phyloP scores from a whole-genome alignment of 2,888 invertebrate species.

The Caenorhabditis doughertyi region DNA sequence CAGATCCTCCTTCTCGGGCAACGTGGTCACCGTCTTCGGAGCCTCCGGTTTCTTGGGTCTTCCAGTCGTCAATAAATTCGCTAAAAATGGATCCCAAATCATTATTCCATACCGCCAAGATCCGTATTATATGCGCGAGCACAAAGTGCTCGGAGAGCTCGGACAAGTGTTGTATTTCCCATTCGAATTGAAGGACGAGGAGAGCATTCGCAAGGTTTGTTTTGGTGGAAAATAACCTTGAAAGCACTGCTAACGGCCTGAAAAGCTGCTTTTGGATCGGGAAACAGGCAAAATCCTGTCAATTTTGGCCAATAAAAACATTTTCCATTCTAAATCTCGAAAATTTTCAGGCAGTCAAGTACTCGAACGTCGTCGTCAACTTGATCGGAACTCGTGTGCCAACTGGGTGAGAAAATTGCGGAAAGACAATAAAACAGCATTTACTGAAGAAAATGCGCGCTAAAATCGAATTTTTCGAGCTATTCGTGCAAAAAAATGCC shows the following conservation, averaged over 20 bases:
- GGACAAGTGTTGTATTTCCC: slow-evolving; percentile 86
- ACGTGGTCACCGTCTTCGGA: slow-evolving; percentile 92
- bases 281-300: too few relatives aligned
- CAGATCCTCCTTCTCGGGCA: slow-evolving; percentile 95
- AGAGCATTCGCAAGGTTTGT: slow-evolving; percentile 86
- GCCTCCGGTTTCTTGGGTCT: slow-evolving; percentile 93
- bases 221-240: neutral
- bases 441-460: too few relatives aligned
- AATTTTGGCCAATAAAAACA: neutral
- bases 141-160: slow-evolving; percentile 93
- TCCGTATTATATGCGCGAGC: slow-evolving; percentile 88
- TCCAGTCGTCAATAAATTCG: slow-evolving; percentile 92
- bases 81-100: slow-evolving; percentile 86
- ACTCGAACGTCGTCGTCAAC: slow-evolving; percentile 98
- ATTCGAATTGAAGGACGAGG: slow-evolving; percentile 91
- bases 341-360: slow-evolving; percentile 86
- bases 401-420: slow-evolving; percentile 88
- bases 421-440: too few relatives aligned
- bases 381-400: slow-evolving; percentile 94
- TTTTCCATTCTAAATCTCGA: neutral
- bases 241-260: neutral
- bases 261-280: too few relatives aligned
- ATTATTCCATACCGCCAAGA: slow-evolving; percentile 92
- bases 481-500: too few relatives aligned
- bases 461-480: too few relatives aligned